Base-by-base conservation (phyloP, 2,888 invertebrate species). In the Leistus spinibarbis region DNA sequence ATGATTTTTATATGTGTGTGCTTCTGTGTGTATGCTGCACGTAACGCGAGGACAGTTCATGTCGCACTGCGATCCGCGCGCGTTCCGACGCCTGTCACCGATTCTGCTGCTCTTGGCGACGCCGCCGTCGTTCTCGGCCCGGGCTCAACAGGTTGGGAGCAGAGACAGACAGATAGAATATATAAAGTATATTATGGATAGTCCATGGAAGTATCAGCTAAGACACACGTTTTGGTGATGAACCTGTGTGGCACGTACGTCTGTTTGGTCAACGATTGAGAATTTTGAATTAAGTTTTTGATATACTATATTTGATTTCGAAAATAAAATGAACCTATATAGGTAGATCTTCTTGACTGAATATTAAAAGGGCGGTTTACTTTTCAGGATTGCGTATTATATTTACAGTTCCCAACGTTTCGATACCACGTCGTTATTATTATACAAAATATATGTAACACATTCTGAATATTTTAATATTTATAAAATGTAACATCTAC, bases 81-180 rank as follows among this genome's bases (percentile, higher is more conserved):
- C 22, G 60, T 60, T 60, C 16, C 10, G 10, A 60, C 19, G 60
- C 19, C 2, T 40, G 40, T 40, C 53, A 20, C 40, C 53, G 53
- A 2, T 54, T 16, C 16, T 53, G n/a, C 66, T 23, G 17, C 40
- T 40, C 10, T 13, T 40, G 40, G 1, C 40, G 40, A 4, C 40
- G 40, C 40, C 40, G 40, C 40, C 40, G 40, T 40, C 40, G 27
- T 27, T 76, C 77, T 72, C 78, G 76, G 77, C 81, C 82, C 79
- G 83, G 82, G 81, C 82, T 84, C 84, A 84, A 84, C 84, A 84
- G 84, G 84, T 84, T 84, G 82, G 79, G 83, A 63, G 16, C 17
- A 5, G 80, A 81, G 80, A 78, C 78, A 76, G 66, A 77, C 70
- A 40, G 40, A 40, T 40, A 40, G 40, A 40, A 40, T 40, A 40